phyloP scores from a whole-genome alignment of 35 echinoderm and acorn worm species.

The Hemicentrotus pulcherrimus region DNA sequence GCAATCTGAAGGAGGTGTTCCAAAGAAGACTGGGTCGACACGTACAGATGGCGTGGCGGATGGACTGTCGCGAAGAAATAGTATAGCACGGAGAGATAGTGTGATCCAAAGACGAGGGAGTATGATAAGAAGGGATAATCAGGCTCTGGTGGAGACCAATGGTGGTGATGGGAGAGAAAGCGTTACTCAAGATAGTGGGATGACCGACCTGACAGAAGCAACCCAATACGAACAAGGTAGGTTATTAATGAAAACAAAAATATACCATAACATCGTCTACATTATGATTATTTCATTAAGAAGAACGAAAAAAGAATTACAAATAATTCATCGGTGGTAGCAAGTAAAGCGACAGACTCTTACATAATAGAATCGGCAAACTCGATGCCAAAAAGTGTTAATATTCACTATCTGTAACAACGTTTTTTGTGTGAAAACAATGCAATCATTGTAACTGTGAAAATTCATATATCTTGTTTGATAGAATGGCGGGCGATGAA shows the following conservation, averaged over 20 bases:
- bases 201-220: slow-evolving; percentile 36
- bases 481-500: no score
- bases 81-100: background rate
- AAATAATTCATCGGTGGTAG: no score
- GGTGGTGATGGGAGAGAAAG: background rate
- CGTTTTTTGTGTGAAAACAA: no score
- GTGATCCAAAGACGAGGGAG: background rate
- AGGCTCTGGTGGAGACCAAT: background rate
- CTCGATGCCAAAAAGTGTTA: no score
- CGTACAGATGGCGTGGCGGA: background rate
- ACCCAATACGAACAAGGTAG: background rate
- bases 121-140: background rate
- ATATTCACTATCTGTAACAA: no score
- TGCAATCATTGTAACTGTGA: no score
- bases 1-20: background rate
- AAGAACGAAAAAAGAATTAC: no score
- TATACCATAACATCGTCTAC: no score
- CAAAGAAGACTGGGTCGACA: background rate
- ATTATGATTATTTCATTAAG: no score
- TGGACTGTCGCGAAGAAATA: background rate
- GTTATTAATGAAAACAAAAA: background rate
- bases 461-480: no score
- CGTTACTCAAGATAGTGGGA: slow-evolving; percentile 31
- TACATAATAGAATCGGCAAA: no score
- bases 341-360: no score